phyloP scores from a whole-genome alignment of 2,888 invertebrate species.

The Nineta flava region DNA sequence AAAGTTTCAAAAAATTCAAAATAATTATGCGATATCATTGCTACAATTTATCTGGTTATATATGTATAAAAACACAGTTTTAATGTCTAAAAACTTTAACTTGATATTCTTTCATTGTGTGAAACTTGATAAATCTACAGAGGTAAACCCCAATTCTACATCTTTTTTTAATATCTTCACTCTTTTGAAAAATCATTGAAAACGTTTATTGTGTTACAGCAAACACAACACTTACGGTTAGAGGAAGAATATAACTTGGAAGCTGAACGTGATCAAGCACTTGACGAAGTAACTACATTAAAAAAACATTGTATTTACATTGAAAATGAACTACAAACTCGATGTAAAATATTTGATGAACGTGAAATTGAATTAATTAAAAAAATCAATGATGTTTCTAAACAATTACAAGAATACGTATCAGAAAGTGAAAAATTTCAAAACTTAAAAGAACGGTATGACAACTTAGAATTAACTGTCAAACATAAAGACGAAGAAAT shows the following conservation, averaged over 20 bases:
- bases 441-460: slow-evolving; percentile 9
- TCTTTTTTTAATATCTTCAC: no score
- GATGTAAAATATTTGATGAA: not conserved
- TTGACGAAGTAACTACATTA: not conserved
- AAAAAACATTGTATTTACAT: not conserved
- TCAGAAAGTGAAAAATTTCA: slow-evolving; percentile 9
- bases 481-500: slow-evolving; percentile 18
- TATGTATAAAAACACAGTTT: no score
- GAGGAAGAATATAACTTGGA: not conserved
- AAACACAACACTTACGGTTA: no score
- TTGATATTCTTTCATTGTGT: no score
- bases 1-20: no score
- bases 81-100: no score
- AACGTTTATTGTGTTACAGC: no score
- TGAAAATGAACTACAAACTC: not conserved
- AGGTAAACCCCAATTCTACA: no score
- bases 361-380: not conserved
- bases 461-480: slow-evolving; percentile 19
- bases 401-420: not conserved
- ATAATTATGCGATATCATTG: no score
- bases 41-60: no score
- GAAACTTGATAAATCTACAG: no score
- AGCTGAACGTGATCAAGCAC: not conserved
- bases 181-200: no score
- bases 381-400: not conserved